Percentiles rank a stretch among this genome's conserved stretches.
Evolutionary conservation across 2,113 vertebrate genomes (phyloP).

Genomic region (Cyprinodon tularosa): DNA sequence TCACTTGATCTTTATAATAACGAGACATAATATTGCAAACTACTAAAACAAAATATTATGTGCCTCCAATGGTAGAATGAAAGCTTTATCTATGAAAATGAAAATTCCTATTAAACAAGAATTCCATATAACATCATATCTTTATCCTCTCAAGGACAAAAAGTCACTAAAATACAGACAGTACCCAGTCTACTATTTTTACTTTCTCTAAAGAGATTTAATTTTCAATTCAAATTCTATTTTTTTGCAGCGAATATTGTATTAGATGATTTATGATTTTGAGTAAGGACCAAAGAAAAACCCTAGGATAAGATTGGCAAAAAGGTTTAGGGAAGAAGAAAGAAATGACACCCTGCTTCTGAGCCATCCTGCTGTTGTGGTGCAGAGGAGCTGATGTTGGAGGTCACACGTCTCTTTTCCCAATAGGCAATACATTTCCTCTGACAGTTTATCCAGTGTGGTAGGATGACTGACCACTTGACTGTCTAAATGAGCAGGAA

Average conservation of each 20-base stretch:
- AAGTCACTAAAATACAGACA: neutral
- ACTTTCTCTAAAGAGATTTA: neutral
- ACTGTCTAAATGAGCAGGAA: slow-evolving; percentile 27
- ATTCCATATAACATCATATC: neutral
- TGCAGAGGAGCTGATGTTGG: slow-evolving; percentile 54
- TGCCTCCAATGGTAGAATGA: neutral
- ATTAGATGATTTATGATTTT: neutral
- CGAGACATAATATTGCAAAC: neutral
- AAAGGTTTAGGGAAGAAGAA: neutral
- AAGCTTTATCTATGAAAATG: neutral
- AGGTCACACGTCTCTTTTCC: slow-evolving; percentile 55
- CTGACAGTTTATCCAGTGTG: slow-evolving; percentile 38
- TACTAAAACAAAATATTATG: neutral
- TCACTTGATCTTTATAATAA: neutral
- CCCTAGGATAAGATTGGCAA: neutral
- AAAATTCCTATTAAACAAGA: neutral
- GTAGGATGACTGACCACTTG: slow-evolving; percentile 18
- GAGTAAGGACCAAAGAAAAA: neutral
- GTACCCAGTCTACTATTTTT: neutral
- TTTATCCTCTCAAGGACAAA: neutral
- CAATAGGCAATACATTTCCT: slow-evolving; percentile 45
- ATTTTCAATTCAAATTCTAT: neutral
- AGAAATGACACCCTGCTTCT: slow-evolving; percentile 22
- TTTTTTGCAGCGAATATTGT: neutral
- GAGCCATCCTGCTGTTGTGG: slow-evolving; percentile 35